Base-by-base conservation (phyloP, 2,888 invertebrate genomes). In the Sycophila texana region DNA sequence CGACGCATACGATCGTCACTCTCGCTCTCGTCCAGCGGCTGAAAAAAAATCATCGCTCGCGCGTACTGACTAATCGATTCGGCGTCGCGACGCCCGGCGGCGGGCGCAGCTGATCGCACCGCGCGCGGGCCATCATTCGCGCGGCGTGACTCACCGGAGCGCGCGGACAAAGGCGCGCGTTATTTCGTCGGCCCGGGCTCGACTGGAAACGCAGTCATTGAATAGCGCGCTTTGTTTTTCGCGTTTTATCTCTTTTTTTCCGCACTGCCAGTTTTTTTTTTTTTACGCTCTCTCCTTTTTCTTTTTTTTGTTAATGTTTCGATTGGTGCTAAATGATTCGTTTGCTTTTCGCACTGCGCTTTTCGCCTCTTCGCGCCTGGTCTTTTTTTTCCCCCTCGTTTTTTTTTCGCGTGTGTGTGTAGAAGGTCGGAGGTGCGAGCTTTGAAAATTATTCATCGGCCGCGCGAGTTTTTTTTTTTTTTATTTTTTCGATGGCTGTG, bases 61-160 rank as follows among this genome's bases (percentile, higher is more conserved):
- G 63, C 39, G 10, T 39, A 39, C 78, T 78, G 78, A 78, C 78
- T 78, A 74, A 78, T 78, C 78, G 78, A 78, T 78, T 74, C 63
- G 68, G 77, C 78, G 66, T 60, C 60, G 67, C 60, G 72, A 39
- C 39, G 66, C 47, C 65, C 30, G 67, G n/a, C 30, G 67, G n/a
- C 66, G 51, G 60, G 0, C 16, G 61, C 77, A 74, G 78, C 74
- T 74, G 78, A 78, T 77, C 72, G 66, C 66, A n/a, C n/a, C n/a
- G 60, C 60, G 60, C n/a, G 20, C 26, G 51, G 53, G 49, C 26
- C 49, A 67, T 70, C 77, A 63, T 70, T 63, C 68, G 68, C 68
- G 68, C 74, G 68, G 68, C 74, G 68, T 78, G 73, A 78, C 74
- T 78, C 74, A 78, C 70, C 73, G 55, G 57, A n/a, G 39, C 47